Evolutionary conservation across 2,113 vertebrate species (phyloP).

Genomic region (Actenoides hombroni): DNA sequence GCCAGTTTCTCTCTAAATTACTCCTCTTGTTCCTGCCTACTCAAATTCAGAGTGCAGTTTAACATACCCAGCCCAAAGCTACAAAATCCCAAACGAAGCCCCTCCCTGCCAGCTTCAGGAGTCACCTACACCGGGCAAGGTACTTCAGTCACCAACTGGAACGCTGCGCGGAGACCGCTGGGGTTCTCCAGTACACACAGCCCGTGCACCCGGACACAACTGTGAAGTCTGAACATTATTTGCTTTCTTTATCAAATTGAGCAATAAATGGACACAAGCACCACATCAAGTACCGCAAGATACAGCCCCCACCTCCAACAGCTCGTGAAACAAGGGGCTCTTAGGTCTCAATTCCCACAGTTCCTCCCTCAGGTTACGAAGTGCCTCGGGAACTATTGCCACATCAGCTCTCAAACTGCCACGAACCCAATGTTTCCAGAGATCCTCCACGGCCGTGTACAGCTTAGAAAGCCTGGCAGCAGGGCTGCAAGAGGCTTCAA

Average conservation of each 20-base stretch:
- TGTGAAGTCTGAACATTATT: background rate
- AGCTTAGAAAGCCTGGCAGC: background rate
- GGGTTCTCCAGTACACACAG: background rate
- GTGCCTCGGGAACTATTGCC: fast-evolving
- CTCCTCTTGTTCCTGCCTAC: background rate
- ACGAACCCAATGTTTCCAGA: fast-evolving
- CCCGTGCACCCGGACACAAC: background rate
- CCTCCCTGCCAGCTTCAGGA: background rate
- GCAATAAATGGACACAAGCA: background rate
- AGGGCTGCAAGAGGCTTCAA: background rate
- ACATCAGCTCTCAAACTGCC: background rate
- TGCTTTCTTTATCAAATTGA: background rate
- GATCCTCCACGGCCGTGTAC: fast-evolving
- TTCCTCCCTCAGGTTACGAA: background rate
- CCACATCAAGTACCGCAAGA: background rate
- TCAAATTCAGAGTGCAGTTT: background rate
- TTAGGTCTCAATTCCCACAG: background rate
- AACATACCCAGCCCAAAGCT: background rate
- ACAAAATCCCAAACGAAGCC: background rate
- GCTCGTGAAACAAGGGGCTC: background rate
- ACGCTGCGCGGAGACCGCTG: background rate
- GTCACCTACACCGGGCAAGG: background rate
- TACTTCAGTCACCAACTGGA: background rate
- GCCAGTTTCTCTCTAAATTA: constrained; percentile 33
- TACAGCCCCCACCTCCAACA: background rate